phyloP scores from a whole-genome alignment of 2,113 vertebrate genomes.

The Spea multiplicata region DNA sequence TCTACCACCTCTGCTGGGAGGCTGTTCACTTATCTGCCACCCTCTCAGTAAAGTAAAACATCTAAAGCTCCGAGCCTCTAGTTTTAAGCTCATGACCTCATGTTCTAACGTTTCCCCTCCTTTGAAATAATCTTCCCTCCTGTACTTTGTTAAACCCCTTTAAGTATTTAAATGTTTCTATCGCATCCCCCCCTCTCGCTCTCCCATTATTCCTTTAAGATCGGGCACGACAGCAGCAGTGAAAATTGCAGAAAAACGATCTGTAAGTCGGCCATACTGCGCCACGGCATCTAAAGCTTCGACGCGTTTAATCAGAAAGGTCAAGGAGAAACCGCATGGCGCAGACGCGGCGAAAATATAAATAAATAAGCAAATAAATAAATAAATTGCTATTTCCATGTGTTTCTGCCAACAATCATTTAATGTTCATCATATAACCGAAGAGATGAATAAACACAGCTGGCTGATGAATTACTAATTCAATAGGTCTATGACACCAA shows the following conservation, averaged over 20 bases:
- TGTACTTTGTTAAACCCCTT: too few species aligned
- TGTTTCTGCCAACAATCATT: conserved; percentile 57
- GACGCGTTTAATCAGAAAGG: conserved; percentile 29
- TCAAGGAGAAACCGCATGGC: conserved; percentile 47
- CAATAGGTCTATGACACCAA: conserved; percentile 57
- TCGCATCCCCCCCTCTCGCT: too few species aligned
- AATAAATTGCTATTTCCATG: conserved; percentile 41
- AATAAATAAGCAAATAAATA: conserved; percentile 28
- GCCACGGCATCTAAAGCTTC: conserved; percentile 48
- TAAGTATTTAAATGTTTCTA: neutral
- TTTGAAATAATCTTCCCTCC: too few species aligned
- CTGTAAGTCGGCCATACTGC: conserved; percentile 47
- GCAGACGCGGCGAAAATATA: neutral
- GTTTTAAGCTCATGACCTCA: too few species aligned
- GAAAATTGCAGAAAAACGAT: conserved; percentile 25
- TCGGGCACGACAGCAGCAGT: neutral
- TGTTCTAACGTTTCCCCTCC: too few species aligned
- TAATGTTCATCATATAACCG: conserved; percentile 47
- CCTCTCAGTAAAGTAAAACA: too few species aligned
- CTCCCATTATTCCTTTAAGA: neutral
- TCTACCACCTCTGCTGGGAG: too few species aligned
- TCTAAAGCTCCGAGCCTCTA: too few species aligned
- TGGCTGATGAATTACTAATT: conserved; percentile 57
- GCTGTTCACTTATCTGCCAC: too few species aligned
- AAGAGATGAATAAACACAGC: conserved; percentile 55